A percentile compares a stretch with the other conserved stretches of the same genome.
Conservation (phyloP, 92 coral and sea anemone genomes). For the Zoanthus gigantus region DNA sequence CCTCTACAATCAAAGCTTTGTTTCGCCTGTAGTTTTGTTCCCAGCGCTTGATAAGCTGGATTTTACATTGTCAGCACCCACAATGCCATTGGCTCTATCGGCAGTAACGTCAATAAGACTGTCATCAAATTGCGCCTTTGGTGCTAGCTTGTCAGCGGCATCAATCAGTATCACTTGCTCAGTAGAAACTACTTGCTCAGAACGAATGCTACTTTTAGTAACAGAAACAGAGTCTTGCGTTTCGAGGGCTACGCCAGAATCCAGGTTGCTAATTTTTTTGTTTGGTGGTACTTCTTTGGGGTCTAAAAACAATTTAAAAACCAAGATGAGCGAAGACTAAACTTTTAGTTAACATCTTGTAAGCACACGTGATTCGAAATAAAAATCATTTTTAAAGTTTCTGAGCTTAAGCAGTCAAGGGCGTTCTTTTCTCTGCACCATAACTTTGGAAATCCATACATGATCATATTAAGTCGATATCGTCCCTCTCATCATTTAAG, state of each 20-base stretch:
- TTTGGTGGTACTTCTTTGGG: slow-evolving; percentile 15
- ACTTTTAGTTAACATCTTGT: not conserved
- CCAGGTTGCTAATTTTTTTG: not conserved
- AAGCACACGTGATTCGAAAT: too few species aligned
- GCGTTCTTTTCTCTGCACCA: too few species aligned
- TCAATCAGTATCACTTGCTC: slow-evolving; percentile 31
- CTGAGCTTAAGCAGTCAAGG: too few species aligned
- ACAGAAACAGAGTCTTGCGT: slow-evolving; percentile 23
- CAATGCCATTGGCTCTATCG: slow-evolving; percentile 46
- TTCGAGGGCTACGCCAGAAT: slow-evolving; percentile 10
- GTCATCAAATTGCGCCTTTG: slow-evolving; percentile 45
- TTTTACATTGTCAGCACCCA: slow-evolving; percentile 25
- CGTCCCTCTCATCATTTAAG: too few species aligned
- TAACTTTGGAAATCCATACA: too few species aligned
- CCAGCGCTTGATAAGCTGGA: slow-evolving; percentile 38
- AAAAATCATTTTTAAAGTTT: too few species aligned
- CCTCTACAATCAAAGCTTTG: slow-evolving; percentile 27
- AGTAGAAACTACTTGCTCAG: slow-evolving; percentile 34
- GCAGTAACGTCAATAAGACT: slow-evolving; percentile 38
- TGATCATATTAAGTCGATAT: too few species aligned
- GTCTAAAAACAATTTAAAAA: not conserved
- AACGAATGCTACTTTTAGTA: slow-evolving; percentile 30
- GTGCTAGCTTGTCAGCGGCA: slow-evolving; percentile 41
- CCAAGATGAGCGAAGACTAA: not conserved
- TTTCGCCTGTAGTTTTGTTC: slow-evolving; percentile 24